A percentile compares a stretch with the other conserved stretches of the same genome.
These are phyloP conservation scores for Mycteria americana DNA, from an alignment of 2,797 vertebrate genomes.

Conservation along the genomic window DNA sequence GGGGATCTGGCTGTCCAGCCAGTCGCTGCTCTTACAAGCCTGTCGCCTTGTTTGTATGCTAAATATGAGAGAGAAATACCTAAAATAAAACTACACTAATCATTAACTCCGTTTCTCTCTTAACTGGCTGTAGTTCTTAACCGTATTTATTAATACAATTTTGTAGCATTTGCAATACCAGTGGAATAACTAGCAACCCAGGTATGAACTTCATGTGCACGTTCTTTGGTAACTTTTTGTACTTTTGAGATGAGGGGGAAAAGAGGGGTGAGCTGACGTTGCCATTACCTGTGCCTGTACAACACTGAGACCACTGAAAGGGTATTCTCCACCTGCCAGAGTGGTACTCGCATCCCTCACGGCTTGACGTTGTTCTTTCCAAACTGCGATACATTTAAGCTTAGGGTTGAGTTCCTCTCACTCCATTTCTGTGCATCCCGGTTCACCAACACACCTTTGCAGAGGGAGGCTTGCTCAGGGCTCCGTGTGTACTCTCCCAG, in stretches of 20 bases:
- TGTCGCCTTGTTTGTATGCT: slow-evolving; percentile 39
- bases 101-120: slow-evolving; percentile 59
- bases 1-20: neutral
- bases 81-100: slow-evolving; percentile 68
- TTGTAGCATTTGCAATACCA: slow-evolving; percentile 16
- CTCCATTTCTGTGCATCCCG: neutral
- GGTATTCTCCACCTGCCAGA: neutral
- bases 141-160: slow-evolving; percentile 48
- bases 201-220: neutral
- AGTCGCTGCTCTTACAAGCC: slow-evolving; percentile 5
- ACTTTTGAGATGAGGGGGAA: neutral
- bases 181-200: slow-evolving; percentile 21
- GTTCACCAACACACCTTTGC: neutral
- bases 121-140: slow-evolving; percentile 62
- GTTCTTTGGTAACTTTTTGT: slow-evolving; percentile 54
- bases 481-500: neutral
- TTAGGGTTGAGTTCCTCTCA: neutral
- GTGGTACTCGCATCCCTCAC: neutral
- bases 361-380: neutral
- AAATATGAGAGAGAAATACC: slow-evolving; percentile 23
- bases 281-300: neutral
- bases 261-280: neutral
- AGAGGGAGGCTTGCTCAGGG: neutral
- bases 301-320: neutral
- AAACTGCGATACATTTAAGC: neutral